Conservation (phyloP, 2,888 invertebrate species). For the Thelaira solivaga region DNA sequence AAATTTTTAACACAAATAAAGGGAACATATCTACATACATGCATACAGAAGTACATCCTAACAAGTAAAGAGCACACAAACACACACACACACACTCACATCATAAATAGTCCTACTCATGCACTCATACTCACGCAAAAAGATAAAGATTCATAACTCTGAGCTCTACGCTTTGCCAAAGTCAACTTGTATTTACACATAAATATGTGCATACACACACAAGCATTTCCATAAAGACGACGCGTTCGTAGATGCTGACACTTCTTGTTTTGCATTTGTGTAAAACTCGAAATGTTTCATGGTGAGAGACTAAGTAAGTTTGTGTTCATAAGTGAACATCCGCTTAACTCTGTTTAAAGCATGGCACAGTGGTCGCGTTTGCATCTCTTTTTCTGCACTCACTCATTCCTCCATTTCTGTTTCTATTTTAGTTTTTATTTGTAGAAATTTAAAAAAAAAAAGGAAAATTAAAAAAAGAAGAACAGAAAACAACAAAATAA, state of each 20-base stretch:
- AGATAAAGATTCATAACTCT: constrained; percentile 29
- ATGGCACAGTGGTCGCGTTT: constrained; percentile 46
- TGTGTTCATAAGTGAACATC: constrained; percentile 61
- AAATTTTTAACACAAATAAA: constrained; percentile 56
- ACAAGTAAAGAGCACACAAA: too few species aligned
- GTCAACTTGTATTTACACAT: constrained; percentile 32
- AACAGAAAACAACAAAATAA: constrained; percentile 31
- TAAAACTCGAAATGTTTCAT: constrained; percentile 55
- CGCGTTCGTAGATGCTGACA: constrained; percentile 46
- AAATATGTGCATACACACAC: neutral
- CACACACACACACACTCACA: neutral
- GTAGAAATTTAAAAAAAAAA: neutral
- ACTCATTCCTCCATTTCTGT: constrained; percentile 7
- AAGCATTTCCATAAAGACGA: constrained; percentile 1
- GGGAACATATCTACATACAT: constrained; percentile 41
- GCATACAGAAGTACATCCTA: constrained; percentile 29
- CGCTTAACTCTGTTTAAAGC: constrained; percentile 45
- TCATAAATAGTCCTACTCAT: too few species aligned
- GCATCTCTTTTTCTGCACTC: constrained; percentile 7
- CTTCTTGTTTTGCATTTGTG: constrained; percentile 59
- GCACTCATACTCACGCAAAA: constrained; percentile 15
- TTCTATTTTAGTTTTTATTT: constrained; percentile 4
- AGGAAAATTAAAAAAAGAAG: neutral
- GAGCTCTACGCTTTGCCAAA: constrained; percentile 28
- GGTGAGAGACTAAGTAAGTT: constrained; percentile 47